Conservation (phyloP, 2,797 vertebrate species). For the Loris lydekkerianus region DNA sequence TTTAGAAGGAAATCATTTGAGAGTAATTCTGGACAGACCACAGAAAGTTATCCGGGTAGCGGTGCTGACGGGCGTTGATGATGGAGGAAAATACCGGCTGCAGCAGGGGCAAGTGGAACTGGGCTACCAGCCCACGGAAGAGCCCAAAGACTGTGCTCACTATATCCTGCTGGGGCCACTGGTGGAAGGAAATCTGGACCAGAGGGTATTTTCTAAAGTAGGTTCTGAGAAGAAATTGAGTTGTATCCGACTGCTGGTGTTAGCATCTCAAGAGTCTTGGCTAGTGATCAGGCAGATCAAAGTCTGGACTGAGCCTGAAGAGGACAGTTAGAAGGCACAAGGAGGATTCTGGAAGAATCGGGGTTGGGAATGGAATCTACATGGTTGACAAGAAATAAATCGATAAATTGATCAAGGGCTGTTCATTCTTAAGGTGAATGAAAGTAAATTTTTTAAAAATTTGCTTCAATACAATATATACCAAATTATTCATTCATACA, state of each 20-base stretch:
- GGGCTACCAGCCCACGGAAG: conserved; percentile 70
- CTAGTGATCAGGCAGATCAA: conserved; percentile 90
- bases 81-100: conserved; percentile 85
- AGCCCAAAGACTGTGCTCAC: conserved; percentile 81
- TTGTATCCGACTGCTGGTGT: conserved; percentile 91
- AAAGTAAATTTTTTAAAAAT: neutral
- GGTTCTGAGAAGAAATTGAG: conserved; percentile 76
- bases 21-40: conserved; percentile 87
- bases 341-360: neutral
- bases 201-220: conserved; percentile 76
- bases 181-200: conserved; percentile 88
- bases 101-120: conserved; percentile 89
- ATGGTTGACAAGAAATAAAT: conserved; percentile 43
- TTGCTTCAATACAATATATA: neutral
- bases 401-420: neutral
- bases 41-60: conserved; percentile 84
- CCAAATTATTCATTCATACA: neutral
- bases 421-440: neutral
- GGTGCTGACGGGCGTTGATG: conserved; percentile 88
- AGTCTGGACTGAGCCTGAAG: conserved; percentile 89
- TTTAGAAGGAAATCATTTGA: conserved; percentile 87
- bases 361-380: neutral
- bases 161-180: conserved; percentile 89
- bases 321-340: conserved; percentile 53
- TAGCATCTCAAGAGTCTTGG: conserved; percentile 89